phyloP scores from a whole-genome alignment of 2,113 vertebrate species.

The Dicentrarchus labrax region DNA sequence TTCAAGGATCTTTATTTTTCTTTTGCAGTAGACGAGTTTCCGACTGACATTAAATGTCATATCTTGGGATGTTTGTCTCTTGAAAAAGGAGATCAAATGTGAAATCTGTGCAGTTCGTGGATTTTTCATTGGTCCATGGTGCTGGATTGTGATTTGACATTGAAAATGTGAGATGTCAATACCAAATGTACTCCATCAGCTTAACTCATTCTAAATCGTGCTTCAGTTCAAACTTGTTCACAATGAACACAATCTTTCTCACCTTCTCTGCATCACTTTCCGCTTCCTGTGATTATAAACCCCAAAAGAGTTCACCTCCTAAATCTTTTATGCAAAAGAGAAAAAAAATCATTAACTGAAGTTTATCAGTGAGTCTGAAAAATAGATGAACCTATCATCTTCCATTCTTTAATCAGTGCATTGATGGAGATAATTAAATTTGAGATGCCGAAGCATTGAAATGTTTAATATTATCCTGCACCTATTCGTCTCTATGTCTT shows the following conservation, averaged over 20 bases:
- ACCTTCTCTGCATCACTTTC: neutral
- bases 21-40: neutral
- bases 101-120: neutral
- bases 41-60: neutral
- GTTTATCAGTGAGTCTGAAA: neutral
- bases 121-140: neutral
- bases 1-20: slow-evolving; percentile 1
- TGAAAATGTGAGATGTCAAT: too few relatives aligned
- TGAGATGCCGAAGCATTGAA: neutral
- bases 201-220: too few relatives aligned
- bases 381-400: neutral
- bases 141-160: too few relatives aligned
- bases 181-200: too few relatives aligned
- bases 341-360: neutral
- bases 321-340: slow-evolving; percentile 5
- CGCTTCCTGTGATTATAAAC: neutral
- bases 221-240: neutral
- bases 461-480: neutral
- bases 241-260: neutral
- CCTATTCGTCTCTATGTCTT: neutral
- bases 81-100: neutral
- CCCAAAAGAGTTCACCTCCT: neutral
- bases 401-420: slow-evolving; percentile 5
- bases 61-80: neutral
- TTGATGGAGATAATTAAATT: slow-evolving; percentile 7